Conservation (phyloP, 92 coral and sea anemone species). For the Siderastrea radians region DNA sequence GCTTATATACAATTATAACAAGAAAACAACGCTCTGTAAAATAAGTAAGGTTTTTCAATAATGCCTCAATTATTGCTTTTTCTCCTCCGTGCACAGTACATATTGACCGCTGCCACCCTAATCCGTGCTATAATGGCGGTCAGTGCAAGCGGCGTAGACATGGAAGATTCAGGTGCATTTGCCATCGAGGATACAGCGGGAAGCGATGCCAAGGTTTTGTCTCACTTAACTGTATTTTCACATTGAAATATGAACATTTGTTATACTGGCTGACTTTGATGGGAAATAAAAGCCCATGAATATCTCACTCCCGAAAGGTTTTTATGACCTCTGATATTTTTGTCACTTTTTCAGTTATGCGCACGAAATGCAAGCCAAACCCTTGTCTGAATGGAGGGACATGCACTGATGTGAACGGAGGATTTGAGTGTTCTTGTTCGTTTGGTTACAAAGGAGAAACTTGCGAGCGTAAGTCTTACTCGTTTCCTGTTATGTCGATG, state of each 20-base stretch:
- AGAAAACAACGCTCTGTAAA: no score
- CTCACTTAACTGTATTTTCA: background rate
- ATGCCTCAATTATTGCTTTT: background rate
- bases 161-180: slow-evolving; percentile 76
- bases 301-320: no score
- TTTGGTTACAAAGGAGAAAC: slow-evolving; percentile 90
- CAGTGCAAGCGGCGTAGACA: slow-evolving; percentile 74
- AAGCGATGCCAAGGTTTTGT: slow-evolving; percentile 75
- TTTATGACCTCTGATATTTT: background rate
- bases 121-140: slow-evolving; percentile 92
- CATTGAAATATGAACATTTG: background rate
- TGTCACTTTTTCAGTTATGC: slow-evolving; percentile 59
- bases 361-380: slow-evolving; percentile 84
- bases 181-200: slow-evolving; percentile 85
- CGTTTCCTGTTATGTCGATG: no score
- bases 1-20: no score
- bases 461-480: slow-evolving; percentile 75
- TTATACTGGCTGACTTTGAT: no score
- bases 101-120: slow-evolving; percentile 75
- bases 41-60: no score
- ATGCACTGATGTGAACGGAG: slow-evolving; percentile 87
- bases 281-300: no score
- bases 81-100: slow-evolving; percentile 2
- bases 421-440: slow-evolving; percentile 94
- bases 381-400: slow-evolving; percentile 95